Percentiles rank a stretch among this genome's conserved stretches.
These are phyloP conservation scores for Buathra laborator DNA, from an alignment of 2,888 invertebrate species.

Conservation along the genomic window DNA sequence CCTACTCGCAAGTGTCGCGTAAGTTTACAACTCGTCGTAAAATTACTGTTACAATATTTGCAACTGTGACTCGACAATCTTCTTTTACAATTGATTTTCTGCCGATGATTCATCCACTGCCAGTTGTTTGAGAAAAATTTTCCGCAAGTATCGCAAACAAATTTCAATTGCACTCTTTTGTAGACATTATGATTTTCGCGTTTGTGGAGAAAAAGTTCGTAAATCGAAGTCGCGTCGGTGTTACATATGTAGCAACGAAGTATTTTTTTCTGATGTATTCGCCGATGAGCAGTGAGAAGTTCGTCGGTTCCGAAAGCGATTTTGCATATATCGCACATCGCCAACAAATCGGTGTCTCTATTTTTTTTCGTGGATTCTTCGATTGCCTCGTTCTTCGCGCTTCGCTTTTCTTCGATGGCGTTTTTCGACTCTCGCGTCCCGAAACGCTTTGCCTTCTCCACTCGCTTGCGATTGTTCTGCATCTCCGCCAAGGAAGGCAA, in stretches of 20 bases:
- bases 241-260: constrained; percentile 70
- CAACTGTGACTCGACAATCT: constrained; percentile 69
- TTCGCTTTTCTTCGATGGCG: background rate
- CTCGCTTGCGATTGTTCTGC: background rate
- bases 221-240: constrained; percentile 69
- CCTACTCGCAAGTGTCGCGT: constrained; percentile 72
- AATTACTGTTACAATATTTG: constrained; percentile 72
- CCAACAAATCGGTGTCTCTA: background rate
- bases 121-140: constrained; percentile 69
- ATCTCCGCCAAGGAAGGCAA: background rate
- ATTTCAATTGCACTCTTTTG: constrained; percentile 71
- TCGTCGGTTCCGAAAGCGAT: constrained; percentile 71
- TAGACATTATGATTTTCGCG: constrained; percentile 69
- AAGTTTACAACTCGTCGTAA: constrained; percentile 72
- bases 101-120: constrained; percentile 72
- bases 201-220: constrained; percentile 73
- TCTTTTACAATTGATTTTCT: constrained; percentile 70
- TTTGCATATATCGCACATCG: constrained; percentile 67
- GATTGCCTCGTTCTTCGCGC: background rate
- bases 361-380: background rate
- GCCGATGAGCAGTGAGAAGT: constrained; percentile 65
- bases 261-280: constrained; percentile 68
- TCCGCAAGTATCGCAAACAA: constrained; percentile 73
- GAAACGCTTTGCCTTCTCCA: background rate
- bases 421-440: constrained; percentile 5